Percentiles rank a stretch among this genome's conserved stretches.
Evolutionary conservation across 2,113 vertebrate species (phyloP).

Genomic region (Crotalus horridus): DNA sequence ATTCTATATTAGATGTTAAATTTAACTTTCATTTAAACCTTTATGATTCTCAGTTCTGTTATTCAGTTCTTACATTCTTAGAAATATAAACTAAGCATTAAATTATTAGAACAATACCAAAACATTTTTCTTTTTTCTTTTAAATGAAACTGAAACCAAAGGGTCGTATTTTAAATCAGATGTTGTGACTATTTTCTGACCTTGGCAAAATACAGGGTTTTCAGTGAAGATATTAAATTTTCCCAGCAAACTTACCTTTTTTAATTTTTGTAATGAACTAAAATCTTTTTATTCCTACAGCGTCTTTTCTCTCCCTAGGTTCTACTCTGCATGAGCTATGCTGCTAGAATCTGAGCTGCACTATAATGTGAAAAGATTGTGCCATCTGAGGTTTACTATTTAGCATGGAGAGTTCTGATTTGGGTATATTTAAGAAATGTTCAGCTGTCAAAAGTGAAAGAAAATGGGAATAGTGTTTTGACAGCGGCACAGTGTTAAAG

Average conservation of each 20-base stretch:
- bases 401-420: slow-evolving; percentile 76
- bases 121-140: no score
- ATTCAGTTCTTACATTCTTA: not conserved
- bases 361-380: slow-evolving; percentile 59
- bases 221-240: not conserved
- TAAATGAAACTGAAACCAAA: not conserved
- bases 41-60: not conserved
- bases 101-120: slow-evolving; percentile 16
- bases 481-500: slow-evolving; percentile 77
- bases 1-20: slow-evolving; percentile 29
- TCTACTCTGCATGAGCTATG: slow-evolving; percentile 34
- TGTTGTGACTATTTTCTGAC: not conserved
- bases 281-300: slow-evolving; percentile 33
- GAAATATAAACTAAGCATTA: slow-evolving; percentile 5
- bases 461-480: slow-evolving; percentile 81
- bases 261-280: slow-evolving; percentile 30
- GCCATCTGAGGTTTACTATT: slow-evolving; percentile 73
- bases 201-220: not conserved
- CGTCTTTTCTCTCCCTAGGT: not conserved
- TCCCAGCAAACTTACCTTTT: not conserved
- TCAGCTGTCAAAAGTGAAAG: slow-evolving; percentile 80
- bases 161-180: not conserved
- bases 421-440: slow-evolving; percentile 80
- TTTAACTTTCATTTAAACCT: slow-evolving; percentile 38
- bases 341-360: slow-evolving; percentile 53